phyloP scores from a whole-genome alignment of 2,888 invertebrate genomes.

The Drosophila putrida region DNA sequence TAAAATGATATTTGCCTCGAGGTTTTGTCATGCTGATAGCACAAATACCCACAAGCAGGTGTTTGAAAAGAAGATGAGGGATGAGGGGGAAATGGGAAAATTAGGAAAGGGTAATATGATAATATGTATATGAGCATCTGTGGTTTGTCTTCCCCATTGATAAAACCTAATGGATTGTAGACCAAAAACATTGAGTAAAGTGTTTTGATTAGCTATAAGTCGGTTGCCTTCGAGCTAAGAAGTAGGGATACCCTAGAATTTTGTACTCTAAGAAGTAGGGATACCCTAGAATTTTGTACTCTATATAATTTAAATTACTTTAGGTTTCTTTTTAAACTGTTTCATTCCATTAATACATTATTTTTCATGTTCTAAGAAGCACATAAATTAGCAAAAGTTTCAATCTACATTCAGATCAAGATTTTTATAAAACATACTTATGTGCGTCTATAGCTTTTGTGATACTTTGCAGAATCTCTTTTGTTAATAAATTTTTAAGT shows the following conservation, averaged over 20 bases:
- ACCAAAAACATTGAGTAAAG: not conserved
- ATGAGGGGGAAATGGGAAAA: not conserved
- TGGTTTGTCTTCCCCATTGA: slow-evolving; percentile 16
- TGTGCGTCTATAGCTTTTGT: not conserved
- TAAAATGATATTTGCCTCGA: slow-evolving; percentile 54
- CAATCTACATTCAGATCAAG: not conserved
- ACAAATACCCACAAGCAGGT: slow-evolving; percentile 13
- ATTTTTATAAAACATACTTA: not conserved
- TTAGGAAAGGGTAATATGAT: not conserved
- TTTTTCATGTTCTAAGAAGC: not conserved
- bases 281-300: not conserved
- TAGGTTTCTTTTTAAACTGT: not conserved
- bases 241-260: not conserved
- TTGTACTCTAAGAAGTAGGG: not conserved
- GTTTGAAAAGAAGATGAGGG: not conserved
- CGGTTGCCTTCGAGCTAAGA: not conserved
- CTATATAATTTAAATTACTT: slow-evolving; percentile 2
- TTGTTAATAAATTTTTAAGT: slow-evolving; percentile 34
- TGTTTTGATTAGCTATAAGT: slow-evolving; percentile 5
- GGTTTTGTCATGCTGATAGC: slow-evolving; percentile 40
- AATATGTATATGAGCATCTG: slow-evolving; percentile 6
- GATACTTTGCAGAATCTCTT: not conserved
- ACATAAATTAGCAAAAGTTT: slow-evolving; percentile 16
- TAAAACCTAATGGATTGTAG: slow-evolving; percentile 12
- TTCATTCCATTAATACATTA: slow-evolving; percentile 31